These are phyloP conservation scores for Chauna torquata DNA, from an alignment of 2,113 vertebrate genomes.

Conservation along the genomic window DNA sequence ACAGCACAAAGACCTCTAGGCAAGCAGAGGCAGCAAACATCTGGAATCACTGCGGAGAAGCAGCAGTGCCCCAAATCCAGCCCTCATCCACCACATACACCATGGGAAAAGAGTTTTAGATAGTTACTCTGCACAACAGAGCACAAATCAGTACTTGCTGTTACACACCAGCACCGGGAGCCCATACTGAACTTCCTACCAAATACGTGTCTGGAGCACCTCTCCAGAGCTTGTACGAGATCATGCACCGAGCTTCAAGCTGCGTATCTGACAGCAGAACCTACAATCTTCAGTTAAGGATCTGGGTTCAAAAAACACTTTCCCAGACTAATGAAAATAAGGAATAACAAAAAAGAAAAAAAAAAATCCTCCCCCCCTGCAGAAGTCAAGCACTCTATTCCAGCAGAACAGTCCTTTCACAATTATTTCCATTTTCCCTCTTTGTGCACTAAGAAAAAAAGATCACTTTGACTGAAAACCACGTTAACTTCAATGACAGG, in stretches of 20 bases:
- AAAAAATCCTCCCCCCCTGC: background rate
- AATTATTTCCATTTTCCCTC: background rate
- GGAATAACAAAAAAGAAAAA: background rate
- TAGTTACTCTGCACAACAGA: background rate
- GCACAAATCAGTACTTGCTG: background rate
- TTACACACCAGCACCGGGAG: background rate
- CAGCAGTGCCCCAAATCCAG: background rate
- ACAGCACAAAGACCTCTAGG: background rate
- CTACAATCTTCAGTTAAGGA: background rate
- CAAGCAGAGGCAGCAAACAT: background rate
- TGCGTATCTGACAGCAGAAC: background rate
- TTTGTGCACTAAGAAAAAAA: background rate
- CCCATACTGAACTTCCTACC: background rate
- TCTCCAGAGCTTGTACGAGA: background rate
- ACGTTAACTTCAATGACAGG: background rate
- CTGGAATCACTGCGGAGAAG: background rate
- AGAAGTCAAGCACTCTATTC: background rate
- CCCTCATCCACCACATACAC: background rate
- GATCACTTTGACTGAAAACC: background rate
- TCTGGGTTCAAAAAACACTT: background rate
- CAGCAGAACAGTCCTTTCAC: background rate
- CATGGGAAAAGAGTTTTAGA: background rate
- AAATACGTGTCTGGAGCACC: accelerated
- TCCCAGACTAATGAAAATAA: background rate
- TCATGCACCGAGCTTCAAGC: background rate